Conservation (phyloP, 2,888 invertebrate genomes). For the Agrotis segetum region DNA sequence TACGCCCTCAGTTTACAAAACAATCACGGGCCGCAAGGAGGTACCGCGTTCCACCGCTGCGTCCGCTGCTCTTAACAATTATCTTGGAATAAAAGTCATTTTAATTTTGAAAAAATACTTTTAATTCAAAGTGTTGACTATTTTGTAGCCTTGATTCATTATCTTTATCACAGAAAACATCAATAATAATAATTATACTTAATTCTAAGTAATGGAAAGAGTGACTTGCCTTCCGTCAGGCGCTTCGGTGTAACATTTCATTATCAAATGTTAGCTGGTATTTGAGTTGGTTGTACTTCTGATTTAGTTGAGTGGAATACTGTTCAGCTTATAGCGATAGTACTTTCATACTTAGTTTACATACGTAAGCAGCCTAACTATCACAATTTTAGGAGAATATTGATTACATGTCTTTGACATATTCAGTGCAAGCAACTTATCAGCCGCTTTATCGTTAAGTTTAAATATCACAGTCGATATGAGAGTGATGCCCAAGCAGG, state of each 20-base stretch:
- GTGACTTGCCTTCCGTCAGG: conserved; percentile 9
- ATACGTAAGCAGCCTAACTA: background rate
- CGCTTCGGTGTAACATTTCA: conserved; percentile 11
- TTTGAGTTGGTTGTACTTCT: background rate
- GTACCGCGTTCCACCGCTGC: no score
- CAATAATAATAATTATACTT: conserved; percentile 44
- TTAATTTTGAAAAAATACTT: conserved; percentile 11
- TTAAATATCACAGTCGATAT: no score
- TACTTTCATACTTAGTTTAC: background rate
- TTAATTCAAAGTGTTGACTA: conserved; percentile 40
- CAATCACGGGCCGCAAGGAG: no score
- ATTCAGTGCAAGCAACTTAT: no score
- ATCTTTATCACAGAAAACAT: conserved; percentile 68
- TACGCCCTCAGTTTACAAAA: no score
- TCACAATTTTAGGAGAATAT: background rate
- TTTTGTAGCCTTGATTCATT: conserved; percentile 41
- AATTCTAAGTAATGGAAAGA: conserved; percentile 37
- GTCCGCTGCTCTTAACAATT: no score
- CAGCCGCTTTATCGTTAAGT: no score
- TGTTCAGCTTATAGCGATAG: background rate
- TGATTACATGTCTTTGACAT: background rate
- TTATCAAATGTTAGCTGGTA: background rate
- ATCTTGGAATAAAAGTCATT: background rate
- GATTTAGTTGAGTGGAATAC: background rate
- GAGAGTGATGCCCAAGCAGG: no score